Percentiles rank a stretch among this genome's conserved stretches.
Conservation (phyloP, 1,140 invertebrate species). For the Zaprionus kolodkinae region DNA sequence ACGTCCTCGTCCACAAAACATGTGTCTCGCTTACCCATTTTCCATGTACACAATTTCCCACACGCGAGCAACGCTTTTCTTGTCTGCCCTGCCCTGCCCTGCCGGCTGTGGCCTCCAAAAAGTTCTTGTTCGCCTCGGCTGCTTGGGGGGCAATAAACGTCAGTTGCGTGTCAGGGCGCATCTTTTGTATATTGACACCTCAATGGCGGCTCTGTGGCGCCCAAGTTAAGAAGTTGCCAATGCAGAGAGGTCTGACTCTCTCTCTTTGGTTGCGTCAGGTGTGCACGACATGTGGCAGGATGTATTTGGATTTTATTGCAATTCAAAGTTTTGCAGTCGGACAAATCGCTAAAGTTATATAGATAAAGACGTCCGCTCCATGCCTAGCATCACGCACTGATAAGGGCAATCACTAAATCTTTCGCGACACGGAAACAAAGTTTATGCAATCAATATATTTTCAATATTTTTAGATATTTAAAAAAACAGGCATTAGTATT, state of each 20-base stretch:
- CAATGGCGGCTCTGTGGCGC: constrained; percentile 41
- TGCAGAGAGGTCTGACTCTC: not conserved
- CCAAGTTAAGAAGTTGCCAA: constrained; percentile 43
- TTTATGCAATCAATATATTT: not conserved
- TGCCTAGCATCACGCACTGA: not conserved
- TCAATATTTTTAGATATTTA: too few species aligned
- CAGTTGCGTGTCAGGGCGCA: constrained; percentile 71
- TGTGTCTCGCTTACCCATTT: constrained; percentile 43
- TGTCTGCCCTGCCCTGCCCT: constrained; percentile 34
- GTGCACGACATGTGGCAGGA: constrained; percentile 55
- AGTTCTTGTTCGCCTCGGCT: constrained; percentile 52
- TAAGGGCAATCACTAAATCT: not conserved
- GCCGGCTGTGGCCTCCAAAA: constrained; percentile 44
- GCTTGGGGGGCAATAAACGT: constrained; percentile 72
- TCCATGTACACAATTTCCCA: constrained; percentile 58
- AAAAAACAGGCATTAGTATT: too few species aligned
- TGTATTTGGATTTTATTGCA: constrained; percentile 55
- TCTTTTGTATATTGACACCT: constrained; percentile 79
- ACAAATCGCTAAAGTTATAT: constrained; percentile 58
- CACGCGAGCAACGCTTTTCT: constrained; percentile 1
- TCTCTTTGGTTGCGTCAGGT: constrained; percentile 12
- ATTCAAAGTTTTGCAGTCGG: constrained; percentile 31
- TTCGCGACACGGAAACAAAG: not conserved
- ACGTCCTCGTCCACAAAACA: constrained; percentile 8
- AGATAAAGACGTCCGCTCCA: not conserved